Percentiles rank a stretch among this genome's conserved stretches.
phyloP scores from a whole-genome alignment of 2,113 vertebrate genomes.

The Ctenomys sociabilis region DNA sequence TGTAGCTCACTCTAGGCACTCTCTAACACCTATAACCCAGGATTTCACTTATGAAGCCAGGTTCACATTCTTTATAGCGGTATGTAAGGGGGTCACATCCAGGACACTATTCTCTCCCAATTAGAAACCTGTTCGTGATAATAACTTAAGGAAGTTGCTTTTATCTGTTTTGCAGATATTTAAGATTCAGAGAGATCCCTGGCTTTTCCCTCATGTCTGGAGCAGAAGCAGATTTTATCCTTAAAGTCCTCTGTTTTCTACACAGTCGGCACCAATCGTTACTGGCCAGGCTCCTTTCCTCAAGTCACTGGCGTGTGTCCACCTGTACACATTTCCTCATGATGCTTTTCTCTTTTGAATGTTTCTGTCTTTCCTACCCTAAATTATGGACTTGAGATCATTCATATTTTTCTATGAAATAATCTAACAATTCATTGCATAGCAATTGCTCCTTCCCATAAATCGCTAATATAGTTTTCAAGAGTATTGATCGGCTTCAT shows the following conservation, averaged over 20 bases:
- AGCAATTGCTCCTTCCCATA: neutral
- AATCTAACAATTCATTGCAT: neutral
- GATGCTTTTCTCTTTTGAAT: neutral
- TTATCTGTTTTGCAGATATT: neutral
- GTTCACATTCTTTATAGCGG: neutral
- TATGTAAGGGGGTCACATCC: neutral
- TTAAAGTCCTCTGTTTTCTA: neutral
- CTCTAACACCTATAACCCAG: neutral
- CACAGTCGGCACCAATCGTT: neutral
- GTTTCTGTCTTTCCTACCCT: neutral
- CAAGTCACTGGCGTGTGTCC: neutral
- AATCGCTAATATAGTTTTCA: neutral
- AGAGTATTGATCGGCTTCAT: neutral
- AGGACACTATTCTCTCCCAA: neutral
- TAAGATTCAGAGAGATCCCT: neutral
- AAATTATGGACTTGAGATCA: neutral
- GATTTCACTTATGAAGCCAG: neutral
- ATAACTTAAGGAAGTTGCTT: neutral
- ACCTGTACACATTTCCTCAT: neutral
- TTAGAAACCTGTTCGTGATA: neutral
- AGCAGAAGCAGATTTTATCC: neutral
- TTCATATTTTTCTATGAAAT: constrained; percentile 6
- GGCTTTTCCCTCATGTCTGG: neutral
- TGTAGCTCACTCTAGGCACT: neutral
- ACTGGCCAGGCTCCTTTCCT: neutral